Percentiles rank a stretch among this genome's conserved stretches.
Conservation (phyloP, 2,113 vertebrate species). For the Brachionichthys hirsutus region DNA sequence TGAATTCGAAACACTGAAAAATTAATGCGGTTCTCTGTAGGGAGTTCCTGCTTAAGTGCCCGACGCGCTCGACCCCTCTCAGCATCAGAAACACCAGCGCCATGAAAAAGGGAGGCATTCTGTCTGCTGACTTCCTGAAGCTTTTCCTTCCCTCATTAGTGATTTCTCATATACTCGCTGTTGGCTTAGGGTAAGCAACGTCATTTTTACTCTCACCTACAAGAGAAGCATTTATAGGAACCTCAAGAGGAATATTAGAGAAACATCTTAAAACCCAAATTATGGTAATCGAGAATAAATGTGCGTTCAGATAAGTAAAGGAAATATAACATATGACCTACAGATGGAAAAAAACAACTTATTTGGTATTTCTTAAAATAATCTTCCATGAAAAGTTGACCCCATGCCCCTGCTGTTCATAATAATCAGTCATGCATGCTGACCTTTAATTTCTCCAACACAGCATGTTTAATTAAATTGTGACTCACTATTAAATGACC, state of each 20-base stretch:
- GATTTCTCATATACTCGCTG: constrained; percentile 89
- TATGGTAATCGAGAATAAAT: not conserved
- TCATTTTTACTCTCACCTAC: constrained; percentile 15
- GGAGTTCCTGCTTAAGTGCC: constrained; percentile 88
- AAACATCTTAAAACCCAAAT: not conserved
- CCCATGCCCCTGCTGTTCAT: not conserved
- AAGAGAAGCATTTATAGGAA: not conserved
- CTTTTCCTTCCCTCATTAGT: constrained; percentile 91
- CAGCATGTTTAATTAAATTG: constrained; percentile 21
- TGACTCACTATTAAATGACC: constrained; percentile 2
- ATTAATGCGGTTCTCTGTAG: constrained; percentile 75
- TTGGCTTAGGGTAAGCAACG: constrained; percentile 88
- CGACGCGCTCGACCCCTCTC: constrained; percentile 81
- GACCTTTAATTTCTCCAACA: constrained; percentile 22
- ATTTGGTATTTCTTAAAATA: not conserved
- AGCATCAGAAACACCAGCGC: constrained; percentile 91
- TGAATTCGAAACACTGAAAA: constrained; percentile 63
- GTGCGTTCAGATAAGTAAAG: not conserved
- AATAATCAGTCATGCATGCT: not conserved
- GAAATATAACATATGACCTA: not conserved
- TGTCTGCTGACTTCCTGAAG: constrained; percentile 90
- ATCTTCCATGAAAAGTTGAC: not conserved
- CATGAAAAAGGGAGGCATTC: constrained; percentile 93
- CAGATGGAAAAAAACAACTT: not conserved
- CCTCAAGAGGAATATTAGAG: not conserved